Evolutionary conservation across 2,888 invertebrate genomes (phyloP).

Genomic region (Zaprionus lineosus): DNA sequence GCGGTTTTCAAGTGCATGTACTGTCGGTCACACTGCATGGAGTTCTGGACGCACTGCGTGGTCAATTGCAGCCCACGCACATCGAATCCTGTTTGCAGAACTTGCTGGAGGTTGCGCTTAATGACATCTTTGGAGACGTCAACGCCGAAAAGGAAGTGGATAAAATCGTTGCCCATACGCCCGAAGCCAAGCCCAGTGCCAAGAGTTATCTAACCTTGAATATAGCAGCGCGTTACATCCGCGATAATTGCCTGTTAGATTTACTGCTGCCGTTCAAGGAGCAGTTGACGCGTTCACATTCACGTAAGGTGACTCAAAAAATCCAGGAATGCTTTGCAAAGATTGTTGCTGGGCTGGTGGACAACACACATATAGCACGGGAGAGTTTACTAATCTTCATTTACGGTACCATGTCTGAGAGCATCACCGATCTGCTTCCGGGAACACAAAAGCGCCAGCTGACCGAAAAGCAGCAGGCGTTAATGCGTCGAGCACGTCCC

Average conservation of each 20-base stretch:
- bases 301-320: constrained; percentile 90
- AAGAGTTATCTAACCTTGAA: constrained; percentile 94
- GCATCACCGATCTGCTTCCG: constrained; percentile 88
- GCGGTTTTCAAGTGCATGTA: constrained; percentile 97
- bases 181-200: constrained; percentile 91
- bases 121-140: constrained; percentile 93
- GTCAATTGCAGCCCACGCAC: constrained; percentile 88
- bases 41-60: constrained; percentile 89
- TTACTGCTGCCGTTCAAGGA: constrained; percentile 92
- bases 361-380: constrained; percentile 89
- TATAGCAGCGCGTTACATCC: constrained; percentile 90
- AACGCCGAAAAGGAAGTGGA: constrained; percentile 96
- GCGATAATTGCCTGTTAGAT: constrained; percentile 89
- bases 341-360: constrained; percentile 91
- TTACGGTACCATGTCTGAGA: constrained; percentile 91
- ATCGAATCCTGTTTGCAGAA: constrained; percentile 90
- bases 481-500: constrained; percentile 84
- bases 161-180: constrained; percentile 90
- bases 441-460: constrained; percentile 83
- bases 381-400: constrained; percentile 91
- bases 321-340: constrained; percentile 91
- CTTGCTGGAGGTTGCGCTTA: constrained; percentile 91
- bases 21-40: constrained; percentile 94
- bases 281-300: constrained; percentile 89
- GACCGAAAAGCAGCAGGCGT: constrained; percentile 83